Base-by-base conservation (phyloP, 2,113 vertebrate species). In the Perca fluviatilis region DNA sequence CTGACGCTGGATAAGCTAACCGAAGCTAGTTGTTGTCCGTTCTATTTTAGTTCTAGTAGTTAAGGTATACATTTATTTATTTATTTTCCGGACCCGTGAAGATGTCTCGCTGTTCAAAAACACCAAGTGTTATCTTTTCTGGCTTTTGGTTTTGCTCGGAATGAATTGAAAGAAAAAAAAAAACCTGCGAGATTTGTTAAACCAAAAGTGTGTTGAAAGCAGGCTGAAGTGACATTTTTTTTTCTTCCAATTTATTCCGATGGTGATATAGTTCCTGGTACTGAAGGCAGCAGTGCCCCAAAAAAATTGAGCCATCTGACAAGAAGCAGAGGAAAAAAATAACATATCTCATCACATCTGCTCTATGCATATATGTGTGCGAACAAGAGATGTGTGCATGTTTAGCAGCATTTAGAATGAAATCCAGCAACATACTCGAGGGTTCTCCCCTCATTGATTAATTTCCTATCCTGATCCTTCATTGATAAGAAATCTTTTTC, bases 401-500 rank as follows among this genome's bases (percentile, higher is more conserved):
- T 82, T 80, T 89, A 90, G 90, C 86, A 91, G 90, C 85, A 84
- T 91, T 91, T 66, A 77, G 64, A 77, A 80, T 81, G 68, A 89
- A 67, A 86, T 77, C 72, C 27, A 56, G 87, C 86, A 65, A 91
- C 77, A 72, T 57, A 68, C 73, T 83, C 25, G 87, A 88, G 66
- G 74, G 77, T 79, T 60, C 75, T 51, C 68, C 83, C 74, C 87
- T 89, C 88, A 90, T 68, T 76, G 87, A 93, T 94, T 93, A 21
- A 80, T 86, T 89, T 92, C 89, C 94, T 85, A 87, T 91, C 83
- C 80, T 81, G 76, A 91, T 94, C 91, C 91, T 93, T 94, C 86
- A 83, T 75, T 74, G 80, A 92, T 88, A 89, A 93, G 90, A 93
- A 89, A 89, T 62, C 30, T 70, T 73, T 49, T 75, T 14, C 36